phyloP scores from a whole-genome alignment of 2,797 vertebrate genomes.

The Orientallactaga sibirica region DNA sequence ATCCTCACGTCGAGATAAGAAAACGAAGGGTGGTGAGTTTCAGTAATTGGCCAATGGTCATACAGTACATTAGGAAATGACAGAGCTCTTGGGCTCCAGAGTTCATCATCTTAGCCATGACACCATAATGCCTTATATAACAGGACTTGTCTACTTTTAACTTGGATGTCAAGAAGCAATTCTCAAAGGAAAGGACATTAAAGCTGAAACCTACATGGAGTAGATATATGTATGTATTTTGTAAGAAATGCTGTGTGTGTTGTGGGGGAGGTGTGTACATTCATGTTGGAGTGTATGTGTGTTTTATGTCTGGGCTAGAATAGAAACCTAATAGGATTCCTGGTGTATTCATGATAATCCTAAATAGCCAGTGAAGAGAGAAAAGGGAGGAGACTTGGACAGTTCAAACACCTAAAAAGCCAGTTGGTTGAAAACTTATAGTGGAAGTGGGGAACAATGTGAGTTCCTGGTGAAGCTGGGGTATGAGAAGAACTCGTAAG shows the following conservation, averaged over 20 bases:
- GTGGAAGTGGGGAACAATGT: background rate
- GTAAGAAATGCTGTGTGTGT: background rate
- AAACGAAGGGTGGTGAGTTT: background rate
- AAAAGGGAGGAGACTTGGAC: background rate
- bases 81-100: background rate
- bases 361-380: background rate
- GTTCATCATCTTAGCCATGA: background rate
- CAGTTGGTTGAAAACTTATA: background rate
- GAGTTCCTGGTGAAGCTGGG: background rate
- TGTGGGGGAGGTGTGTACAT: background rate
- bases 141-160: background rate
- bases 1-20: background rate
- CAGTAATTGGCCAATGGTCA: background rate
- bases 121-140: background rate
- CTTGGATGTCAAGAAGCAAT: background rate
- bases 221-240: background rate
- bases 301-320: background rate
- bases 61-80: background rate
- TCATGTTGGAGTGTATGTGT: background rate
- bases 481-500: fast-evolving
- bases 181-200: background rate
- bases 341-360: background rate
- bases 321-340: background rate
- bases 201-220: background rate
- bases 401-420: background rate